Percentiles rank a stretch among this genome's conserved stretches.
phyloP scores from a whole-genome alignment of 2,113 vertebrate species.

The Phalacrocorax carbo region DNA sequence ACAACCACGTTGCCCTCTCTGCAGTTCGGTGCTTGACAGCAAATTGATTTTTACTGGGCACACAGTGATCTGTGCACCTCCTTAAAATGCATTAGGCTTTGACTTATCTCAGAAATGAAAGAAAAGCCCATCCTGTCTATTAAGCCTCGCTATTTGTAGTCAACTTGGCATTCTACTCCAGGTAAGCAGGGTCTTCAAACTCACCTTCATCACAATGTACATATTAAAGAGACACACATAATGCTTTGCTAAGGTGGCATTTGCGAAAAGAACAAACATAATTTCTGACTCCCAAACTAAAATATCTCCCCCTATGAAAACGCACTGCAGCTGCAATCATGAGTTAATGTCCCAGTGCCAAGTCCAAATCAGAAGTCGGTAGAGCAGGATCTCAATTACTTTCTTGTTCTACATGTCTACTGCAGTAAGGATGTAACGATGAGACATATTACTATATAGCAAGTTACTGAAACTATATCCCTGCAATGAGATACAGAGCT shows the following conservation, averaged over 20 bases:
- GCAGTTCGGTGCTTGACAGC: background rate
- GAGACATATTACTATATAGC: background rate
- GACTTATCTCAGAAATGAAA: background rate
- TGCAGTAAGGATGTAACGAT: background rate
- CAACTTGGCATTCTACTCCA: background rate
- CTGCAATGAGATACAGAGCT: background rate
- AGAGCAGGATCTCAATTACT: background rate
- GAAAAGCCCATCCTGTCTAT: background rate
- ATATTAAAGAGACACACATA: accelerated
- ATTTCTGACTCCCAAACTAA: background rate
- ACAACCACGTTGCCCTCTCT: background rate
- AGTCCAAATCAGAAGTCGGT: background rate
- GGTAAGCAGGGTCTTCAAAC: background rate
- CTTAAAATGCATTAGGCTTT: background rate
- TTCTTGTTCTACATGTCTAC: background rate
- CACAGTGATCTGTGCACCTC: background rate
- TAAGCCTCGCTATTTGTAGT: background rate
- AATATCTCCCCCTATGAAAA: background rate
- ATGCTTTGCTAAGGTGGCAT: background rate
- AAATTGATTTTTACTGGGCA: background rate
- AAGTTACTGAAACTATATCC: background rate
- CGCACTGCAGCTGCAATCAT: background rate
- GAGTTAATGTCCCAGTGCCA: background rate
- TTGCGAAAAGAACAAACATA: background rate
- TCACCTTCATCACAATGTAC: background rate